A percentile compares a stretch with the other conserved stretches of the same genome.
Conservation (phyloP, 2,113 vertebrate genomes). For the Bothrops jararaca region DNA sequence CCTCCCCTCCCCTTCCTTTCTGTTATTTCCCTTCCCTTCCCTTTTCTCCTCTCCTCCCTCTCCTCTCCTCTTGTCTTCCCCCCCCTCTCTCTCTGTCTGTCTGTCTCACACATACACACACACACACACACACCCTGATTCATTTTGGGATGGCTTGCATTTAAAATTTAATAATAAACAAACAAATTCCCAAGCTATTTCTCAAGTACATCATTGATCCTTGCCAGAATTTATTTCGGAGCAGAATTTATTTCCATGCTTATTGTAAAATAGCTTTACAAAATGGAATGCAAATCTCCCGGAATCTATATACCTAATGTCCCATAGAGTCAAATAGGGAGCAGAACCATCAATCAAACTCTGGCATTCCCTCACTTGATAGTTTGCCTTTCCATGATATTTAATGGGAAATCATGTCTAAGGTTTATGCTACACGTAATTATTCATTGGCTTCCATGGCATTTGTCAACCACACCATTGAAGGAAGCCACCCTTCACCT, state of each 20-base stretch:
- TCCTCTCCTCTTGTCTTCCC: too few species aligned
- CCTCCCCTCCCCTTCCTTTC: too few species aligned
- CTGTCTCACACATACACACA: too few species aligned
- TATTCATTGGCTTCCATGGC: neutral
- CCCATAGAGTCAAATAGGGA: neutral
- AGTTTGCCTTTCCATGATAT: constrained; percentile 16
- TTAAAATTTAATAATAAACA: neutral
- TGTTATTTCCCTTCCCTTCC: too few species aligned
- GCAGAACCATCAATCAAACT: neutral
- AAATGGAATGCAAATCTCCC: neutral
- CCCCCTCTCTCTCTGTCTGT: too few species aligned
- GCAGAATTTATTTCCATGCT: neutral
- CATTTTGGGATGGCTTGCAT: neutral
- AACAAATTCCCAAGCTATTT: neutral
- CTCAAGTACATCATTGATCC: neutral
- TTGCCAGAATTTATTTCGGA: neutral
- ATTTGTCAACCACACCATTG: neutral
- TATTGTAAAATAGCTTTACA: neutral
- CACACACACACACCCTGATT: neutral
- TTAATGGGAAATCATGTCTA: constrained; percentile 6
- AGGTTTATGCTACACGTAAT: constrained; percentile 9
- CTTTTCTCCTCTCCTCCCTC: too few species aligned
- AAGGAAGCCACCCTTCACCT: neutral
- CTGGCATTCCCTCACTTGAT: neutral
- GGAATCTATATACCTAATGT: neutral